phyloP scores from a whole-genome alignment of 2,888 invertebrate genomes.

The Mimumesa dahlbomi region DNA sequence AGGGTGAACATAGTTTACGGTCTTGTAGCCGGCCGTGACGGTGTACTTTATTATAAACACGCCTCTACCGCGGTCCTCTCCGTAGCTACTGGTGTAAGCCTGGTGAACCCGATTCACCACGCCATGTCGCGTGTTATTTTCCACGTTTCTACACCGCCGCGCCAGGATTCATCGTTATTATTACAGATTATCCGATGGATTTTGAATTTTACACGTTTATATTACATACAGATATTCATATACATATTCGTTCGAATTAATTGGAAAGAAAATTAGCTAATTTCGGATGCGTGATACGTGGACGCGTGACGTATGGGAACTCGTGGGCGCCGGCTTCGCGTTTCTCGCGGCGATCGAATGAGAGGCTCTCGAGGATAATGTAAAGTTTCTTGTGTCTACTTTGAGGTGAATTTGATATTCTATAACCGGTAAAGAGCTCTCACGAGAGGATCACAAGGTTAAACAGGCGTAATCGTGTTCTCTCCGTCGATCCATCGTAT shows the following conservation, averaged over 20 bases:
- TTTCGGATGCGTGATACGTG: too few relatives aligned
- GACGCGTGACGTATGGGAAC: background rate
- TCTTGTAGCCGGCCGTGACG: constrained; percentile 25
- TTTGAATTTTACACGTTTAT: too few relatives aligned
- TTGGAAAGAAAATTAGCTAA: too few relatives aligned
- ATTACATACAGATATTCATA: too few relatives aligned
- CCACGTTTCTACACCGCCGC: too few relatives aligned
- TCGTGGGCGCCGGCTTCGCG: background rate
- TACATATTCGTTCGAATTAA: too few relatives aligned
- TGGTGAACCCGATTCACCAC: constrained; percentile 18
- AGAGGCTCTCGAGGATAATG: background rate
- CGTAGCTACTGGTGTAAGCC: constrained; percentile 11
- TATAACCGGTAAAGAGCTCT: constrained; percentile 38
- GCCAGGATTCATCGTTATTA: too few relatives aligned
- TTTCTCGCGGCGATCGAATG: background rate
- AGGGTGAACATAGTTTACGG: constrained; percentile 34
- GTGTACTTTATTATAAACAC: constrained; percentile 54
- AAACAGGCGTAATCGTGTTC: constrained; percentile 34
- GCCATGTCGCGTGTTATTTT: constrained; percentile 57
- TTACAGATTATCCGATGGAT: too few relatives aligned
- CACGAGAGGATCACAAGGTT: constrained; percentile 39
- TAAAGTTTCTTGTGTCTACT: too few relatives aligned
- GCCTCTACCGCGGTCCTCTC: constrained; percentile 34
- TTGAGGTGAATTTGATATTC: constrained; percentile 48
- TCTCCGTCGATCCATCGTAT: too few relatives aligned